Base-by-base conservation (phyloP, 2,797 vertebrate species). In the Silurus lanzhouensis region DNA sequence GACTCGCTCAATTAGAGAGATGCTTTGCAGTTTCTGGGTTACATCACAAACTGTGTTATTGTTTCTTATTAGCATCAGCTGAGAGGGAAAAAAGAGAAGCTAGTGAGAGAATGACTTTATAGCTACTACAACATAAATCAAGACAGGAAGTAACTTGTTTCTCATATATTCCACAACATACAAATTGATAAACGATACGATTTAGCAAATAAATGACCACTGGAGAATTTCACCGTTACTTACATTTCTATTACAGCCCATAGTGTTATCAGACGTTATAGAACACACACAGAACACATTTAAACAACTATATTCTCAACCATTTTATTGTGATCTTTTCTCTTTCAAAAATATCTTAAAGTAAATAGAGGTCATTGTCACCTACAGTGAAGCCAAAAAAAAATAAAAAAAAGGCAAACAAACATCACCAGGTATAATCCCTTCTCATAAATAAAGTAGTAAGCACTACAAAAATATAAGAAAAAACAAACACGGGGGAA, bases 401-500 rank as follows among this genome's bases (percentile, higher is more conserved):
- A 75, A 81, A 57, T 2, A 25, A 44, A 20, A 79, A 82, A 52
- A 1, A 52, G 27, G 14, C 78, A 82, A 78, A 60, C 48, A 67
- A 52, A 17, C 60, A 38, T 9, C 17, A 80, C 44, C 52, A 44
- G 12, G 64, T 70, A 38, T 22, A 67, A 60, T 71, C 58, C 85
- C 78, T 88, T 57, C 63, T 81, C 87, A 89, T 89, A 90, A 90
- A 90, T 88, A 90, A 88, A 70, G 72, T n/a, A 74, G 52, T 81
- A 70, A 84, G 63, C 22, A 78, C 82, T 68, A 88, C 27, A 25
- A 71, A 83, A 64, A 25, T 25, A 17, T 13, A 17, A 15, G 57
- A 12, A 14, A 15, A 14, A 58, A 12, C 13, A 58, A 58, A 58
- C 14, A 58, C 19, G 17, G 17, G 4, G 1, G 1, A 60, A 60